Evolutionary conservation across 2,797 vertebrate species (phyloP), one percentile per base, ranked within the genome.

Genomic region (Aulostomus chinensis): DNA sequence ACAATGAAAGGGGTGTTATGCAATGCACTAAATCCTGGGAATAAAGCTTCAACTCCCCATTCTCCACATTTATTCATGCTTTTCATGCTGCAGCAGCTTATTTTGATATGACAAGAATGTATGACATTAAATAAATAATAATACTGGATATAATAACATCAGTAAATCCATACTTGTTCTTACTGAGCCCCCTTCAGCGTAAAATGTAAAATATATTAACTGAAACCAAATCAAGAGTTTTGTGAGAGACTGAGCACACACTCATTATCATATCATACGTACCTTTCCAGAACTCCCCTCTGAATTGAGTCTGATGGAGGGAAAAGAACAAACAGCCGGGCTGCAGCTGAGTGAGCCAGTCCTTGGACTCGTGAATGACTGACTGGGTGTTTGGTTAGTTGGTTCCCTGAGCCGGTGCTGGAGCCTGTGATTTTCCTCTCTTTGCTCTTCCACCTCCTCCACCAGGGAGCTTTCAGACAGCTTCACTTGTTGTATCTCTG

Each of bases 391-490:
- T 62, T 58, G 74, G 31, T 70, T 52, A 9, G 66, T 25, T 22
- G 60, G 17, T 4, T 56, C 55, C 32, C 20, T 15, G 28, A 70
- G 13, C 40, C 73, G 48, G 60, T 66, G 45, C 40, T 75, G 81
- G 40, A 93, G 90, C 49, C 38, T 62, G 35, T 33, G 58, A 34
- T 90, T 93, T 63, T 93, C 89, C 36, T 83, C 58, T 12, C 80
- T 76, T 38, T 93, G 80, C 12, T 91, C 82, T 49, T 91, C 83
- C 12, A 89, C 12, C 61, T 88, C 89, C 40, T 86, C 81, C 67
- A 76, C 68, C 43, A 90, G 58, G 9, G 70, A 78, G 36, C 84
- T 70, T 67, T 94, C 86, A 7, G 89, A 85, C 49, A 89, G 59
- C 67, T 80, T 85, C 66, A 92, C 81, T 14, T 67, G 77, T 0